Base-by-base conservation (phyloP, 2,797 vertebrate species). In the Gallinago solitaria region DNA sequence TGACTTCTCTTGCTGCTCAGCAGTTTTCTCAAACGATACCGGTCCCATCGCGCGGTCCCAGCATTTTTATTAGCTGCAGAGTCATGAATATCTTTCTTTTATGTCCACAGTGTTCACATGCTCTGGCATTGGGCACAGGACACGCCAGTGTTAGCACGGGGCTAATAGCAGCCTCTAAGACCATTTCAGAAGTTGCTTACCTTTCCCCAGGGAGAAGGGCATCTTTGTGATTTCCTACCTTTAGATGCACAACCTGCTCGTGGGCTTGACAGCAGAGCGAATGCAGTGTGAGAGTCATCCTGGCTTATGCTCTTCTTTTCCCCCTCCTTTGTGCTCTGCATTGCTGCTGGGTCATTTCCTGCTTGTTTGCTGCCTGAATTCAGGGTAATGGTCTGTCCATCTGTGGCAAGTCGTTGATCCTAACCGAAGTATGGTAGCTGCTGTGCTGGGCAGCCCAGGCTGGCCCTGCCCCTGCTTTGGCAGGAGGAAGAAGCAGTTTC, bases 141-240 rank as follows among this genome's bases (percentile, higher is more conserved):
- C 64, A 35, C 12, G 5, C 74, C 76, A 27, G n/a, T 39, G 35
- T 51, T 60, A 35, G 70, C 50, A 23, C 0, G 2, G 47, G 19
- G 24, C 87, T 92, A 79, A 81, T 89, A 93, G 83, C 37, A 83
- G 28, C 28, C n/a, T 63, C 67, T 63, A 30, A 93, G 65, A 68
- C 35, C 41, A 33, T 81, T 89, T 78, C 39, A 65, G 65, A 65
- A 64, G 65, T 54, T 61, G 61, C 69, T 89, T 92, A 73, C 69
- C 65, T 90, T 86, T 77, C 37, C 39, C 18, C 35, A 43, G 82
- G 54, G 61, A 90, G 50, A 14, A 48, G 67, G 83, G 57, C 23
- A 5, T 56, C 92, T 69, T 75, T 93, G 41, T 81, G 64, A 54
- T 91, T 91, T 88, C 67, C 25, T 83, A 15, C 56, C 51, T 69